Conservation (phyloP, 2,113 vertebrate genomes). For the Vombatus ursinus region DNA sequence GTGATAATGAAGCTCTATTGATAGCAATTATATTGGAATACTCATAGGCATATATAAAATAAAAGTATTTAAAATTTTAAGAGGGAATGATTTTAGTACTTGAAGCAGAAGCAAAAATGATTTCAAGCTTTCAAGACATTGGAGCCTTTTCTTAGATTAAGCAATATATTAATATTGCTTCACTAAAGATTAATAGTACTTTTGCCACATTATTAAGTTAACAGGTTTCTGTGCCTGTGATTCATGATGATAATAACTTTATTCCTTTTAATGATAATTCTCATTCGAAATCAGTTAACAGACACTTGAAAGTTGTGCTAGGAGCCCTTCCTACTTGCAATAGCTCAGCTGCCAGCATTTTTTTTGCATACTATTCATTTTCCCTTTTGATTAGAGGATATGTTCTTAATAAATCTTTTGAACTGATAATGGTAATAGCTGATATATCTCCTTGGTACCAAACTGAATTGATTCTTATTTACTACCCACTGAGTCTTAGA, state of each 20-base stretch:
- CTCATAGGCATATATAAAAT: slow-evolving; percentile 58
- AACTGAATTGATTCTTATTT: slow-evolving; percentile 35
- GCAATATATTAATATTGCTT: slow-evolving; percentile 72
- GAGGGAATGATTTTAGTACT: slow-evolving; percentile 66
- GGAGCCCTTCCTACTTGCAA: slow-evolving; percentile 58
- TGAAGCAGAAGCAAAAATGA: slow-evolving; percentile 68
- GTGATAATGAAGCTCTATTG: slow-evolving; percentile 68
- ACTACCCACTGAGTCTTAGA: background rate
- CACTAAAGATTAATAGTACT: slow-evolving; percentile 74
- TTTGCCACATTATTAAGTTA: slow-evolving; percentile 78
- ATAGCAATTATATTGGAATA: slow-evolving; percentile 56
- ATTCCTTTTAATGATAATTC: slow-evolving; percentile 79
- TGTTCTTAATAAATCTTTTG: slow-evolving; percentile 47
- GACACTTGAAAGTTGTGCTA: slow-evolving; percentile 65
- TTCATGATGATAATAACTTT: slow-evolving; percentile 80
- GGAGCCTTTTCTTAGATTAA: slow-evolving; percentile 60
- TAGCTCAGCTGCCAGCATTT: slow-evolving; percentile 49
- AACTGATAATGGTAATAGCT: slow-evolving; percentile 24
- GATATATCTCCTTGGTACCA: slow-evolving; percentile 1
- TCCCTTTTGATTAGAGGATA: slow-evolving; percentile 38
- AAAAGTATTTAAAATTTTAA: slow-evolving; percentile 72
- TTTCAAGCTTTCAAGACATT: slow-evolving; percentile 75
- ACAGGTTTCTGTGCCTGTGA: slow-evolving; percentile 75
- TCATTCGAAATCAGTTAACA: slow-evolving; percentile 67
- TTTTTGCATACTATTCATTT: slow-evolving; percentile 51